These are phyloP conservation scores for Caenorhabditis sp. DNA, from an alignment of 2,888 invertebrate genomes.

Conservation along the genomic window DNA sequence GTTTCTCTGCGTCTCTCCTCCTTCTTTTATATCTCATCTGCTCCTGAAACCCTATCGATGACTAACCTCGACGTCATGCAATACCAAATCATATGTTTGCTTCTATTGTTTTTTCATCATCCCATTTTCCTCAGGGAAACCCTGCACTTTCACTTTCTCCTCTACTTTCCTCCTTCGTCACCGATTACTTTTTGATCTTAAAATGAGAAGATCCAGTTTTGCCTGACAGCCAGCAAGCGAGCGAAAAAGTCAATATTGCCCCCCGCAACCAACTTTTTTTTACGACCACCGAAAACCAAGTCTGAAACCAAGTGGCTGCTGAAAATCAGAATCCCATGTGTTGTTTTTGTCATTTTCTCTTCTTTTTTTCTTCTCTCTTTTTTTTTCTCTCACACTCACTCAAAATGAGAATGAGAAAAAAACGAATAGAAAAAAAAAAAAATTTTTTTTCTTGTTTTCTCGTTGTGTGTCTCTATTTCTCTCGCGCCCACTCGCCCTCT, in stretches of 20 bases:
- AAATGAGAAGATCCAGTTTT: too few species aligned
- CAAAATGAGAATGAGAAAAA: too few species aligned
- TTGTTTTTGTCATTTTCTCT: too few species aligned
- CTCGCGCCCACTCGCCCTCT: slow-evolving; percentile 4
- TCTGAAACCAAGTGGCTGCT: too few species aligned
- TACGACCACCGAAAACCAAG: not conserved
- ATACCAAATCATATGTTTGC: too few species aligned
- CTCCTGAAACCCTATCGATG: not conserved
- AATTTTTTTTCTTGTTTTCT: slow-evolving; percentile 7
- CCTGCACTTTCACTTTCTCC: not conserved
- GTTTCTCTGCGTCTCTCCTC: not conserved
- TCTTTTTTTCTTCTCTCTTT: slow-evolving; percentile 2
- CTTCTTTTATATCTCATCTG: too few species aligned
- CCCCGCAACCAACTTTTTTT: not conserved
- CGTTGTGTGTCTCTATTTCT: slow-evolving; percentile 4
- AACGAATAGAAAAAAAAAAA: too few species aligned
- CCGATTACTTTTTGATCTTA: not conserved
- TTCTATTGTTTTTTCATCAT: too few species aligned
- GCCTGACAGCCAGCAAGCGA: not conserved
- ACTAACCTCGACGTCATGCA: not conserved
- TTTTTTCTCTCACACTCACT: not conserved
- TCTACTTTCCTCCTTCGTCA: not conserved
- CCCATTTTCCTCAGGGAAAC: too few species aligned
- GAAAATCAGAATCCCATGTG: too few species aligned
- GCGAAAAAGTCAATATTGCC: not conserved